Conservation (phyloP, 2,888 invertebrate genomes). For the Drosophila greeni region DNA sequence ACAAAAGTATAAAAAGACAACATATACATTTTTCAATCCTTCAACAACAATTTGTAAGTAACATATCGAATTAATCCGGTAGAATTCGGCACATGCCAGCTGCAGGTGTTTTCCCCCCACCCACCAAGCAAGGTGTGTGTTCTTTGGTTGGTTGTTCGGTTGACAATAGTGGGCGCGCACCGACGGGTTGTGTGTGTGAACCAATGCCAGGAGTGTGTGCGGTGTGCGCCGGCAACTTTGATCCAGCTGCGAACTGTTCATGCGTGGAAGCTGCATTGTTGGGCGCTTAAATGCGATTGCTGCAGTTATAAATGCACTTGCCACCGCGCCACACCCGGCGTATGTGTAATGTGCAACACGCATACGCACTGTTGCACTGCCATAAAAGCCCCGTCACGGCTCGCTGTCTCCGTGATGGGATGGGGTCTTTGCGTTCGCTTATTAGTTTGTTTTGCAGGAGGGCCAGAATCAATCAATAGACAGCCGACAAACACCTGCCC, state of each 20-base stretch:
- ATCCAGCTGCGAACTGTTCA: constrained; percentile 58
- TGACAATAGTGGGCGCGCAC: constrained; percentile 13
- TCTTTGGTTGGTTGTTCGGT: constrained; percentile 1
- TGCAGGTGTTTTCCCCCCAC: not conserved
- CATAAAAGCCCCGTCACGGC: constrained; percentile 47
- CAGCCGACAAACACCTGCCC: constrained; percentile 43
- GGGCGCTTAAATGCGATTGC: constrained; percentile 53
- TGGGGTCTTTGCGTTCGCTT: constrained; percentile 43
- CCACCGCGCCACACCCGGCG: constrained; percentile 14
- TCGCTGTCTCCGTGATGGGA: constrained; percentile 11
- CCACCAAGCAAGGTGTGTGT: constrained; percentile 10
- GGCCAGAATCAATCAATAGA: constrained; percentile 62
- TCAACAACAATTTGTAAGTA: constrained; percentile 21
- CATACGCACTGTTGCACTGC: constrained; percentile 66
- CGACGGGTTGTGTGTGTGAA: constrained; percentile 56
- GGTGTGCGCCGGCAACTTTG: constrained; percentile 47
- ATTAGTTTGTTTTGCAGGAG: constrained; percentile 67
- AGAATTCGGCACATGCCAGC: constrained; percentile 17
- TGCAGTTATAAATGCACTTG: constrained; percentile 29
- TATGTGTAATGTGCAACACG: constrained; percentile 47
- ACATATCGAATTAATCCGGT: constrained; percentile 18
- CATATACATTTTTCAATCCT: no score
- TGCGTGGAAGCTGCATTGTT: constrained; percentile 63
- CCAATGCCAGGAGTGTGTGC: constrained; percentile 46
- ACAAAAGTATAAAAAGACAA: not conserved